Evolutionary conservation across 2,888 invertebrate species (phyloP), one percentile per base, ranked within the genome.

Genomic region (Ceriagrion tenellum): DNA sequence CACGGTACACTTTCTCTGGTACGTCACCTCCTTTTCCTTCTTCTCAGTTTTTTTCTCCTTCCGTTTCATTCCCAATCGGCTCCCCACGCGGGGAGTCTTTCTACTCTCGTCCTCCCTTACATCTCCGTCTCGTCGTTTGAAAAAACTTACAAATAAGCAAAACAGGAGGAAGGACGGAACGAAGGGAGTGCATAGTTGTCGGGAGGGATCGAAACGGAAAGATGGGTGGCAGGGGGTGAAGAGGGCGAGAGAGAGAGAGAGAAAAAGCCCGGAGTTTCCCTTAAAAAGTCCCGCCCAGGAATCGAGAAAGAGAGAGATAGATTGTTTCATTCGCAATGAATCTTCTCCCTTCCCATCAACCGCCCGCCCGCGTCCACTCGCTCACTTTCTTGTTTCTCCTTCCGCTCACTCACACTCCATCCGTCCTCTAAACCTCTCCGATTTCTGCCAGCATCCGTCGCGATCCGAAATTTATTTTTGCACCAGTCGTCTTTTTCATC

Each of bases 271-370:
- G 8, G 40, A 88, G 88, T 88, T 30, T n/a, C 35, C 47, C 88
- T 88, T 88, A 88, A 40, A 81, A 40, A 40, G 88, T 40, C 23
- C 47, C 88, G 88, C 40, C 26, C 20, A 47, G 88, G 69, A n/a
- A 2, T 47, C 4, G 47, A 47, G 47, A 47, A 8, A n/a, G n/a
- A 59, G 16, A n/a, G 35, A 88, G 88, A 88, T 88, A 13, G 88
- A 88, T 88, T 47, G 88, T 47, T 18, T 18, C 88, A 23, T 47
- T 40, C 88, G 47, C 88, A 88, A 88, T 88, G 88, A 88, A 88
- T 88, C 88, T 88, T n/a, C 18, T 40, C 26, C 47, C 40, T 10
- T 18, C 16, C 30, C 81, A 47, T n/a, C n/a, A 47, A 47, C 47
- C 81, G 4, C 16, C 35, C 35, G 6, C 26, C 59, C 59, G 59